Conservation (phyloP, 92 coral and sea anemone genomes). For the Bergia puertoricense region DNA sequence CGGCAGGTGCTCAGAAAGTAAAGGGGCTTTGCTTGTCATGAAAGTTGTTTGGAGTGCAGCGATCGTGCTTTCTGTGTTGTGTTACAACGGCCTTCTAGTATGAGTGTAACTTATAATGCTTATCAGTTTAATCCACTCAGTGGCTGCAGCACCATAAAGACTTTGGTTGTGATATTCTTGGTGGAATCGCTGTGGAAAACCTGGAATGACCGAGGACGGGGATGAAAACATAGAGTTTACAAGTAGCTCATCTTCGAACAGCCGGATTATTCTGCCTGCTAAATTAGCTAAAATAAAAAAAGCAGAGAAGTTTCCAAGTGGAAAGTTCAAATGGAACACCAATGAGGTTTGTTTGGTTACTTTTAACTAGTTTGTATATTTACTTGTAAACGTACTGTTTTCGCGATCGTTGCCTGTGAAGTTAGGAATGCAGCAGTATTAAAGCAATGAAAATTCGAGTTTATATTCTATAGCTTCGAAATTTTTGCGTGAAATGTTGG, state of each 20-base stretch:
- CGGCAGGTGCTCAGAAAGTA: slow-evolving; percentile 42
- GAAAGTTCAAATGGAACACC: slow-evolving; percentile 84
- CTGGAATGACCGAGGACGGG: slow-evolving; percentile 83
- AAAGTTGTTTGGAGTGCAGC: slow-evolving; percentile 22
- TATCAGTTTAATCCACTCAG: neutral
- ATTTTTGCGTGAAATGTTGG: neutral
- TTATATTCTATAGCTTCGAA: neutral
- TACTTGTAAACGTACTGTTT: neutral
- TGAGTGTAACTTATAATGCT: slow-evolving; percentile 16
- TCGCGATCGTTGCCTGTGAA: neutral
- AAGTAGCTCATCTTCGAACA: slow-evolving; percentile 43
- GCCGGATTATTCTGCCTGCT: slow-evolving; percentile 78
- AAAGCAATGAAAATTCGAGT: neutral
- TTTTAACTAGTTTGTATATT: slow-evolving; percentile 10
- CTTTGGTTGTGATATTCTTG: slow-evolving; percentile 40
- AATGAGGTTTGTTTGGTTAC: slow-evolving; percentile 70
- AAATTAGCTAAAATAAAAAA: slow-evolving; percentile 83
- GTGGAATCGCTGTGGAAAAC: slow-evolving; percentile 70
- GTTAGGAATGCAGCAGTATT: slow-evolving; percentile 13
- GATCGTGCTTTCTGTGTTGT: slow-evolving; percentile 20
- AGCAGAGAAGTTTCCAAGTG: slow-evolving; percentile 76
- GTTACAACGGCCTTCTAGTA: slow-evolving; percentile 20
- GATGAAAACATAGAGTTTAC: slow-evolving; percentile 52
- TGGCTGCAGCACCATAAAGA: slow-evolving; percentile 27
- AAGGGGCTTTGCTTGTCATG: slow-evolving; percentile 31